phyloP scores from a whole-genome alignment of 2,888 invertebrate genomes.

The Oscheius sp. region DNA sequence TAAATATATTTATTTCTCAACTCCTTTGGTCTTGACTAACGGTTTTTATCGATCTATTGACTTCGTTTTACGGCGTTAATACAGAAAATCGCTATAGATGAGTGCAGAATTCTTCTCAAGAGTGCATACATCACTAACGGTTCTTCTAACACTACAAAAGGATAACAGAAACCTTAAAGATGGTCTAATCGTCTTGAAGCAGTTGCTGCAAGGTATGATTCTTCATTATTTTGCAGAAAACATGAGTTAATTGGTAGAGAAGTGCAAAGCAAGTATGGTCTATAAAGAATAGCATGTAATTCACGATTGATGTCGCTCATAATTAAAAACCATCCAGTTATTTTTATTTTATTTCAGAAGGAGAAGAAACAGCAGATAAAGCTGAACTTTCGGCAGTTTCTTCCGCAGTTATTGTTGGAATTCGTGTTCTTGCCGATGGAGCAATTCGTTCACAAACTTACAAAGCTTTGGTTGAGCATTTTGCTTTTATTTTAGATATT shows the following conservation, averaged over 20 bases:
- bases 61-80: not conserved
- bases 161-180: not conserved
- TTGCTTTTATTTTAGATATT: slow-evolving; percentile 9
- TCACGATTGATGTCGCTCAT: not conserved
- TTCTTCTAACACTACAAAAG: slow-evolving; percentile 19
- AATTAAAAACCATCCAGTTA: not conserved
- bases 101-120: slow-evolving; percentile 9
- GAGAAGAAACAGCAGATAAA: not conserved
- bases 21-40: not conserved
- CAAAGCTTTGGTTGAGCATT: not conserved
- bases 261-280: too few relatives aligned
- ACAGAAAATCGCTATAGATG: not conserved
- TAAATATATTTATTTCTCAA: not conserved
- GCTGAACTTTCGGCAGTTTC: slow-evolving; percentile 20
- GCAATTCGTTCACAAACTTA: not conserved
- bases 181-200: not conserved
- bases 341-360: slow-evolving; percentile 2
- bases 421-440: slow-evolving; percentile 20
- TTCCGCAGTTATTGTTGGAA: slow-evolving; percentile 19
- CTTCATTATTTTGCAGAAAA: not conserved
- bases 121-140: slow-evolving; percentile 10
- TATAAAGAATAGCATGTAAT: too few relatives aligned
- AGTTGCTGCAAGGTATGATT: not conserved
- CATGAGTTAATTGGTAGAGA: too few relatives aligned
- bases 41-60: slow-evolving; percentile 4